Conservation (phyloP, 35 echinoderm and acorn worm species). For the Stichopus chloronotus region DNA sequence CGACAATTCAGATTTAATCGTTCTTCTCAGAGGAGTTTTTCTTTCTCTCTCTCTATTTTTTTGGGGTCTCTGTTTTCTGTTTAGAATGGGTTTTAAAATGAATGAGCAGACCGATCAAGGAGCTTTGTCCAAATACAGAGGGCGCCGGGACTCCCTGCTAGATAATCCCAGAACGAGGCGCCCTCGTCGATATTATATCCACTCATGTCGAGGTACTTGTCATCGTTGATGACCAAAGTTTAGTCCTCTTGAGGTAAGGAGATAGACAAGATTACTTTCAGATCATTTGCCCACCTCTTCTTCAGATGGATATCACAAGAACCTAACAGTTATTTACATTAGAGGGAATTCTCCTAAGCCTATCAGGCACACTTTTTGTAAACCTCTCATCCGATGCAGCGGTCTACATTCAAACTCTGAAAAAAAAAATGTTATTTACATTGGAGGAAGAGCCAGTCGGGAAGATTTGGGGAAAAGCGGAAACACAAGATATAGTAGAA, state of each 20-base stretch:
- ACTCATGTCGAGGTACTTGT: neutral
- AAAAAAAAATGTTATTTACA: too few relatives aligned
- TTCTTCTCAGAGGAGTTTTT: too few relatives aligned
- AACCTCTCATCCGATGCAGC: too few relatives aligned
- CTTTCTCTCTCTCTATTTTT: too few relatives aligned
- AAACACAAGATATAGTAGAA: too few relatives aligned
- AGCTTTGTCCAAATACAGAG: neutral
- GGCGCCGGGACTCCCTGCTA: neutral
- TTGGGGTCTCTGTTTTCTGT: neutral
- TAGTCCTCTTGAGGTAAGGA: constrained; percentile 39
- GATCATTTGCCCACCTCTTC: neutral
- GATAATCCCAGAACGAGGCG: neutral
- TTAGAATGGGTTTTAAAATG: neutral
- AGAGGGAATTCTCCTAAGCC: neutral
- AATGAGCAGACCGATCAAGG: neutral
- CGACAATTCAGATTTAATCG: too few relatives aligned
- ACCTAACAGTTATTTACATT: neutral
- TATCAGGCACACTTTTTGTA: too few relatives aligned
- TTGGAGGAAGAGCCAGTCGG: too few relatives aligned
- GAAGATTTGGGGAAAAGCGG: too few relatives aligned
- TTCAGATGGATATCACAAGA: neutral
- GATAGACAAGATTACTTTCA: neutral
- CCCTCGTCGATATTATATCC: neutral
- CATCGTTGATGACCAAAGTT: neutral
- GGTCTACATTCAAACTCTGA: too few relatives aligned